Conservation (phyloP, 2,113 vertebrate species). For the Ia io region DNA sequence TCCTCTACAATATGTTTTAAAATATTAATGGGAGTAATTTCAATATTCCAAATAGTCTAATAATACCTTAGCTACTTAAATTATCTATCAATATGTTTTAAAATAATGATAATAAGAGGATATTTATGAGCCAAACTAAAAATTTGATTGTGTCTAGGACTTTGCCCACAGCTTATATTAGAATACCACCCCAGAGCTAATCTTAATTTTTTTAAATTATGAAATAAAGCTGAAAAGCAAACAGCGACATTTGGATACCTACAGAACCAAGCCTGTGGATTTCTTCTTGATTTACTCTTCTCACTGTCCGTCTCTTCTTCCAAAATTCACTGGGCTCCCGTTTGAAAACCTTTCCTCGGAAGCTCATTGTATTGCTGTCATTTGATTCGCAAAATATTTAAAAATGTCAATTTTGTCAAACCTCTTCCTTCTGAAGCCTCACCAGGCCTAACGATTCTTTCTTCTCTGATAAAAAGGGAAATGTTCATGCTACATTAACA, state of each 20-base stretch:
- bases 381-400: conserved; percentile 53
- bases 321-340: conserved; percentile 89
- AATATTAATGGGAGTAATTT: not conserved
- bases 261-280: conserved; percentile 91
- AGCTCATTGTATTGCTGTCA: conserved; percentile 88
- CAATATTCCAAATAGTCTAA: not conserved
- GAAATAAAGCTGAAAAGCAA: conserved; percentile 17
- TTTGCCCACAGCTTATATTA: not conserved
- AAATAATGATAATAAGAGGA: not conserved
- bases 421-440: conserved; percentile 64
- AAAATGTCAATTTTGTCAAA: conserved; percentile 56
- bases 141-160: not conserved
- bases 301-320: conserved; percentile 86
- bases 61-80: not conserved
- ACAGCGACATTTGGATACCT: conserved; percentile 82
- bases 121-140: not conserved
- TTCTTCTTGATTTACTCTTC: conserved; percentile 84
- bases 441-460: conserved; percentile 66
- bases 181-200: not conserved
- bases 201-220: not conserved
- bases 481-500: conserved; percentile 73
- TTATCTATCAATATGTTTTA: not conserved
- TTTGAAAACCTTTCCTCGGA: conserved; percentile 87
- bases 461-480: conserved; percentile 77
- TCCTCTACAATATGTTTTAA: not conserved